Conservation (phyloP, 2,888 invertebrate species). For the Nudaria mundana region DNA sequence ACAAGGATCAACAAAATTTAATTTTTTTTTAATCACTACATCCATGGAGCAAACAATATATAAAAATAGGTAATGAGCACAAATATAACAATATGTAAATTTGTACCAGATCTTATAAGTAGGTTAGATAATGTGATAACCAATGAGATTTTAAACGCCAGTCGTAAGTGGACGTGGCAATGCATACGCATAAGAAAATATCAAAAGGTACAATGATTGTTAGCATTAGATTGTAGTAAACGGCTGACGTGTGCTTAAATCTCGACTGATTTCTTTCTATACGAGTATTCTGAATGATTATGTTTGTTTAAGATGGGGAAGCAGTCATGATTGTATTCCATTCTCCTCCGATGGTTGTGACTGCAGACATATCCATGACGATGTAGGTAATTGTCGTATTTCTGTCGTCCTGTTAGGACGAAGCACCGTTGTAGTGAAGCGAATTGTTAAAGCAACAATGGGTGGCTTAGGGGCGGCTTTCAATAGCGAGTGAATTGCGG, state of each 20-base stretch:
- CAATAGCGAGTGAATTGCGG: too few relatives aligned
- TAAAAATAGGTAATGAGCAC: constrained; percentile 55
- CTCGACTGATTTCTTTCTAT: constrained; percentile 56
- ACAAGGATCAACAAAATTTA: too few relatives aligned
- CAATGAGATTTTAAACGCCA: constrained; percentile 75
- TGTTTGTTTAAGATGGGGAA: constrained; percentile 38
- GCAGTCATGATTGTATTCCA: constrained; percentile 54
- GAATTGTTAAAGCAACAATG: background rate
- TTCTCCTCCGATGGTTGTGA: constrained; percentile 69
- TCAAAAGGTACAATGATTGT: constrained; percentile 76
- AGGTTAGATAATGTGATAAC: constrained; percentile 79
- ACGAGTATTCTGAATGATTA: constrained; percentile 45
- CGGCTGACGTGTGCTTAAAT: constrained; percentile 64
- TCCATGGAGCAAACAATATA: constrained; percentile 42
- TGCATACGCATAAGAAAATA: constrained; percentile 56
- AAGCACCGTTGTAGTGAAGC: constrained; percentile 2
- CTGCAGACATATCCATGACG: constrained; percentile 72
- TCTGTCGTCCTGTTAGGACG: background rate
- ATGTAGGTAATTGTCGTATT: constrained; percentile 23
- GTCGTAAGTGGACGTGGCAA: constrained; percentile 52
- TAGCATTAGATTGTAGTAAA: constrained; percentile 55
- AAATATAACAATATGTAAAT: constrained; percentile 71
- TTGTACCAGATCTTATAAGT: constrained; percentile 73
- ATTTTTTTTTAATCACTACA: constrained; percentile 29
- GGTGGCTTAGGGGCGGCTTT: too few relatives aligned